A percentile compares a stretch with the other conserved stretches of the same genome.
These are phyloP conservation scores for Agelastica alni DNA, from an alignment of 2,888 invertebrate genomes.

Conservation along the genomic window DNA sequence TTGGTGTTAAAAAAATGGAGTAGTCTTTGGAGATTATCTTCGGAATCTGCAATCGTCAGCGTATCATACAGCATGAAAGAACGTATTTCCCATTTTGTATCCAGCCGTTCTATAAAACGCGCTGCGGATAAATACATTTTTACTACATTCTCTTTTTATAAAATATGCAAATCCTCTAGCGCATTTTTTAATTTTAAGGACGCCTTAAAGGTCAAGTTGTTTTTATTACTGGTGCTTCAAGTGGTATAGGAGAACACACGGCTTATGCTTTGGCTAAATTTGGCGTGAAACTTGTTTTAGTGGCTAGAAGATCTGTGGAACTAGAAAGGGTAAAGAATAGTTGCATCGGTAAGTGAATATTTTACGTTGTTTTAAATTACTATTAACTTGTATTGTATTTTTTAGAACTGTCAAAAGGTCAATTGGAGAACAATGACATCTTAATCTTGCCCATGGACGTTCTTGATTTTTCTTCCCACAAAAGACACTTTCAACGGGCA, in stretches of 20 bases:
- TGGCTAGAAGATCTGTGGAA: constrained; percentile 67
- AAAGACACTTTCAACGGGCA: constrained; percentile 64
- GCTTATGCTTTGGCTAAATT: constrained; percentile 69
- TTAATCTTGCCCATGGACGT: constrained; percentile 73
- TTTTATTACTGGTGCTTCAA: constrained; percentile 85
- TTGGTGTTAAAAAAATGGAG: no score
- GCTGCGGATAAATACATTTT: no score
- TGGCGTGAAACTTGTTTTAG: constrained; percentile 69
- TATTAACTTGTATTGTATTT: constrained; percentile 21
- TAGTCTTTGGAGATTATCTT: no score
- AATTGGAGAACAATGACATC: constrained; percentile 64
- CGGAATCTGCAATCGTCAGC: no score
- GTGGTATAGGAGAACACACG: constrained; percentile 78
- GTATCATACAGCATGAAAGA: no score
- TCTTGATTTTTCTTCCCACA: constrained; percentile 63
- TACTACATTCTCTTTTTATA: no score
- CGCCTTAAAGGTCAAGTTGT: constrained; percentile 67
- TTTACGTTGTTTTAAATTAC: not conserved
- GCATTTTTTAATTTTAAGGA: no score
- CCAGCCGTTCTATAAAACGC: no score
- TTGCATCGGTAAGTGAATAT: constrained; percentile 61
- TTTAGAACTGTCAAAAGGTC: constrained; percentile 53
- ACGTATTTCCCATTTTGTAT: no score
- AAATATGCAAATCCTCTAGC: no score
- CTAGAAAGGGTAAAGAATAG: constrained; percentile 68